phyloP scores from a whole-genome alignment of 2,888 invertebrate species.

The Brenthis hecate region DNA sequence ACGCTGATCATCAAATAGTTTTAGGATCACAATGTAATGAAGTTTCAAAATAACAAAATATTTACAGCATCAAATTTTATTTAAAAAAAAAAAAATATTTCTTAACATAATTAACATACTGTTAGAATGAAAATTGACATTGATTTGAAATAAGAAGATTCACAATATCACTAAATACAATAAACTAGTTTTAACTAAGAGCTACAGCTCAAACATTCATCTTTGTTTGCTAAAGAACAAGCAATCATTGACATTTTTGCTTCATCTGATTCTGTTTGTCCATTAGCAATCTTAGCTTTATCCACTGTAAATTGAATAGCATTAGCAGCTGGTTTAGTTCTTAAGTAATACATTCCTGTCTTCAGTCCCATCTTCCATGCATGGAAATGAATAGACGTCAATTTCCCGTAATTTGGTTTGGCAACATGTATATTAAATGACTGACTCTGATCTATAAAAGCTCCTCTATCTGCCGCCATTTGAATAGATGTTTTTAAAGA shows the following conservation, averaged over 20 bases:
- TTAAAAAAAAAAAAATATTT: too few species aligned
- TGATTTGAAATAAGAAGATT: conserved; percentile 1
- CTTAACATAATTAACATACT: too few species aligned
- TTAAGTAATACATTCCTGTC: conserved; percentile 99
- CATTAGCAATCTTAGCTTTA: conserved; percentile 81
- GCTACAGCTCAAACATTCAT: conserved; percentile 93
- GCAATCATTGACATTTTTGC: conserved; percentile 88
- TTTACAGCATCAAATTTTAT: too few species aligned
- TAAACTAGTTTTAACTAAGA: conserved; percentile 69
- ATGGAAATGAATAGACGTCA: conserved; percentile 99
- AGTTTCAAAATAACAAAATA: too few species aligned
- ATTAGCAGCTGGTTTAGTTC: conserved; percentile 97
- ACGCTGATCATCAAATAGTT: too few species aligned
- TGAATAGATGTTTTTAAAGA: conserved; percentile 95
- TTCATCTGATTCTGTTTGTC: conserved; percentile 60
- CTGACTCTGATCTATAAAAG: conserved; percentile 99
- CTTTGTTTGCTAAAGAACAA: conserved; percentile 94
- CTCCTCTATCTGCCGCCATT: conserved; percentile 99
- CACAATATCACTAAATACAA: background rate
- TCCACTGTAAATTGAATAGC: conserved; percentile 99
- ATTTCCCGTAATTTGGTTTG: conserved; percentile 94
- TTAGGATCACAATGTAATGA: too few species aligned
- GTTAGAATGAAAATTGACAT: background rate
- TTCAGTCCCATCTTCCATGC: conserved; percentile 98
- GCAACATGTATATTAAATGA: conserved; percentile 98